Evolutionary conservation across 2,888 invertebrate genomes (phyloP).

Genomic region (Ommatoiulus sabulosus): DNA sequence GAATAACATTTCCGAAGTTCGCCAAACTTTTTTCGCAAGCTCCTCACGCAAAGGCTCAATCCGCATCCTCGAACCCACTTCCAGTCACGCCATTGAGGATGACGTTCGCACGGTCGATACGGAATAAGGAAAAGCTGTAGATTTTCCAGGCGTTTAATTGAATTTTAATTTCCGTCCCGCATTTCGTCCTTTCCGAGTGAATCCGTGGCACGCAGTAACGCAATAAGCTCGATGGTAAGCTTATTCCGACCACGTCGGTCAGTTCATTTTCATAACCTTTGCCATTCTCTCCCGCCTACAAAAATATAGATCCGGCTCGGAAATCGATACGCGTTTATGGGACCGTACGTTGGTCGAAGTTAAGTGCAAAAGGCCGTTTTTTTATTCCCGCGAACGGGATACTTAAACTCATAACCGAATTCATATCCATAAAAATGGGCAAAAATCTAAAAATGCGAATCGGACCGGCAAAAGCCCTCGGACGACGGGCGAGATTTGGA

Average conservation of each 20-base stretch:
- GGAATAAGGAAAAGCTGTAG: not conserved
- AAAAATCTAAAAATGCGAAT: not conserved
- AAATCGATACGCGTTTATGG: conserved; percentile 15
- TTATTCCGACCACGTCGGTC: conserved; percentile 40
- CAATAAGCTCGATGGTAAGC: conserved; percentile 30
- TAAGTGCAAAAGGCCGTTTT: conserved; percentile 43
- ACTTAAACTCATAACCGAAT: conserved; percentile 43
- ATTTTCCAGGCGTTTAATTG: not conserved
- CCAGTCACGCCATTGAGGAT: not conserved
- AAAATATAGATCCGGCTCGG: conserved; percentile 19
- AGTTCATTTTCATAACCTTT: conserved; percentile 43
- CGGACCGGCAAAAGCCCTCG: not conserved
- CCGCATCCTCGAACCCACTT: not conserved
- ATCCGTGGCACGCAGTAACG: not conserved
- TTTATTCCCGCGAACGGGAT: not conserved
- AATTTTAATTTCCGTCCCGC: conserved; percentile 13
- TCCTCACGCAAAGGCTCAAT: not conserved
- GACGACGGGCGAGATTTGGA: conserved; percentile 18
- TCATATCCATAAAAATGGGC: not conserved
- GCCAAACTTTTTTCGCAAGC: not conserved
- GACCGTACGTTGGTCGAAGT: conserved; percentile 35
- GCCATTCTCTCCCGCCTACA: conserved; percentile 24
- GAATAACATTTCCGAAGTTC: not conserved
- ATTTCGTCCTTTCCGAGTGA: not conserved
- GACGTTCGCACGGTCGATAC: not conserved